Evolutionary conservation across 2,888 invertebrate species (phyloP), one percentile per base, ranked within the genome.

Genomic region (Mimumesa dahlbomi): DNA sequence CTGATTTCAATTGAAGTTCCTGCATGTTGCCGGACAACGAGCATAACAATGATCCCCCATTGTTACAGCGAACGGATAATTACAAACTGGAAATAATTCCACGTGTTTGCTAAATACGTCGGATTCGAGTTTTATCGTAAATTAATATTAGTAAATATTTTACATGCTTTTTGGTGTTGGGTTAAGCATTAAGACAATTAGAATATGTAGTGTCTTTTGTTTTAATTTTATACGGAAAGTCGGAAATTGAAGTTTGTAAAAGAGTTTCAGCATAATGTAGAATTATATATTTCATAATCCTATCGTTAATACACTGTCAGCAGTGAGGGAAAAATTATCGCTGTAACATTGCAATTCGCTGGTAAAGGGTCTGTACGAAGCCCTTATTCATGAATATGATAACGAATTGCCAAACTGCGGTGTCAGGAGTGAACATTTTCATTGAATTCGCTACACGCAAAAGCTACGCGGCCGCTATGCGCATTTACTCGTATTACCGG

Each of bases 381-480:
- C 11, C n/a, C 11, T n/a, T n/a, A 34, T n/a, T 34, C 34, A 34
- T 34, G 34, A 34, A 34, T 34, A 34, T 34, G 34, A 34, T 34
- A 34, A 34, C 34, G 34, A 34, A 34, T 34, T 34, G n/a, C n/a
- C 34, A n/a, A 34, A 34, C 34, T 34, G 34, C 34, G 3, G 34
- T 34, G 34, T 34, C 34, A n/a, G 34, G n/a, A 34, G n/a, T 34
- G 34, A n/a, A 34, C 34, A 34, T 34, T 34, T 34, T 34, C 34
- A 34, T 34, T 34, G 11, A 9, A 34, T 34, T 34, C 3, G n/a
- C 34, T n/a, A n/a, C 4, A n/a, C 34, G 34, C 11, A n/a, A 34
- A n/a, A 34, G 11, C n/a, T 34, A 3, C 9, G n/a, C 34, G 34
- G 9, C 34, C n/a, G 11, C 3, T 34, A 7, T 34, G n/a, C n/a